Evolutionary conservation across 2,113 vertebrate species (phyloP), one percentile per base, ranked within the genome.

Genomic region (Rallus limicola): DNA sequence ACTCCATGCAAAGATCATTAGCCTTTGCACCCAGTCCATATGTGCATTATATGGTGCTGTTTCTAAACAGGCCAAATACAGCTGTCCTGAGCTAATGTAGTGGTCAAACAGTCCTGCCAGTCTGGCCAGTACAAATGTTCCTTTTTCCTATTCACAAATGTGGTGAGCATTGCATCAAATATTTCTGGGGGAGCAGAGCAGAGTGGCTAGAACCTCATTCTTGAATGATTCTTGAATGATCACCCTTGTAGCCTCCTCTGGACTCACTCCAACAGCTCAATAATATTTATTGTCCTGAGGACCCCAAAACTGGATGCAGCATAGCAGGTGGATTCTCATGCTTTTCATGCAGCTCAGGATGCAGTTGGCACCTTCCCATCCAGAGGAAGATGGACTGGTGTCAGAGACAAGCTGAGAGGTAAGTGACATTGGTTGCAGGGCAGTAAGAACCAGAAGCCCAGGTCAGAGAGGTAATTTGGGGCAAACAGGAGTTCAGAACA

Each of bases 21-120:
- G 24, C 28, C 0, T 0, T 8, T 71, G 44, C 12, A 82, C 2
- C 2, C 10, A 38, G 25, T 50, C 24, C 33, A 46, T 5, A 26
- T 8, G 15, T 23, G 12, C 28, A 12, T 5, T 48, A 8, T 28
- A 31, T 14, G 19, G 13, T 7, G 58, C 11, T 18, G 59, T 65
- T 40, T 84, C 67, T 56, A 53, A 38, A 13, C 6, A 28, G 9
- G 13, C 24, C 58, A 36, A 12, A 21, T 44, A 34, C 33, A 92
- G 18, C 7, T 7, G 6, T 18, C 4, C 2, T 42, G 20, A 84
- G 20, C 44, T 16, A 74, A 53, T 0, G 0, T 5, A 23, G n/a
- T 4, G 17, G 31, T n/a, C 59, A 77, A 80, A 72, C 0, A 11
- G 24, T 11, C 16, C 28, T 71, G 36, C 40, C 20, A 55, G 7